Evolutionary conservation across 2,113 vertebrate species (phyloP).

Genomic region (Uropsilus gracilis): DNA sequence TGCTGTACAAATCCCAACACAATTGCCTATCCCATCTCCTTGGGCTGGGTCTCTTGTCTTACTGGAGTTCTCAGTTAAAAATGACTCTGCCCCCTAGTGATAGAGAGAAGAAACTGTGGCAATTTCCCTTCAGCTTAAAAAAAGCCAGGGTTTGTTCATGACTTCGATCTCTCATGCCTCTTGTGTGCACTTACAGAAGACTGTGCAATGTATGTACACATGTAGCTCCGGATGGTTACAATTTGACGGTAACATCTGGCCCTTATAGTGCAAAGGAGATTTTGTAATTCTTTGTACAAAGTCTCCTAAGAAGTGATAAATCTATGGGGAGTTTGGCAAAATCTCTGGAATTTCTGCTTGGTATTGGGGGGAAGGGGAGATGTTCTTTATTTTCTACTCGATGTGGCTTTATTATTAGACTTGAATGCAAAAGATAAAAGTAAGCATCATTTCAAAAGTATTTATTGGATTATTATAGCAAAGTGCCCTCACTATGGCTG

Average conservation of each 20-base stretch:
- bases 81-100: neutral
- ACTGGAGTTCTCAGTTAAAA: neutral
- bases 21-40: neutral
- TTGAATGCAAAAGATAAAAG: constrained; percentile 79
- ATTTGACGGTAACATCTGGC: constrained; percentile 83
- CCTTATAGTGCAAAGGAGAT: constrained; percentile 81
- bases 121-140: constrained; percentile 7
- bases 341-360: constrained; percentile 77
- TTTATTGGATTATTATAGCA: constrained; percentile 80
- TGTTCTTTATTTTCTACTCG: constrained; percentile 77
- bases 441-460: constrained; percentile 76
- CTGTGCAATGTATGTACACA: constrained; percentile 49
- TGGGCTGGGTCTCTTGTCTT: neutral
- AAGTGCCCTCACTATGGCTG: constrained; percentile 66
- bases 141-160: constrained; percentile 47
- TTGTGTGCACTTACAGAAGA: constrained; percentile 75
- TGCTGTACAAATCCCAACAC: neutral
- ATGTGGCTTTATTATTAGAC: constrained; percentile 65
- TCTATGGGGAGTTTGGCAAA: constrained; percentile 81
- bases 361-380: neutral
- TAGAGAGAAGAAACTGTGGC: neutral
- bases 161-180: constrained; percentile 55
- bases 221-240: constrained; percentile 77
- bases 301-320: constrained; percentile 82
- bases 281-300: constrained; percentile 78